phyloP scores from a whole-genome alignment of 2,888 invertebrate species.

The Parascotia fuliginaria region DNA sequence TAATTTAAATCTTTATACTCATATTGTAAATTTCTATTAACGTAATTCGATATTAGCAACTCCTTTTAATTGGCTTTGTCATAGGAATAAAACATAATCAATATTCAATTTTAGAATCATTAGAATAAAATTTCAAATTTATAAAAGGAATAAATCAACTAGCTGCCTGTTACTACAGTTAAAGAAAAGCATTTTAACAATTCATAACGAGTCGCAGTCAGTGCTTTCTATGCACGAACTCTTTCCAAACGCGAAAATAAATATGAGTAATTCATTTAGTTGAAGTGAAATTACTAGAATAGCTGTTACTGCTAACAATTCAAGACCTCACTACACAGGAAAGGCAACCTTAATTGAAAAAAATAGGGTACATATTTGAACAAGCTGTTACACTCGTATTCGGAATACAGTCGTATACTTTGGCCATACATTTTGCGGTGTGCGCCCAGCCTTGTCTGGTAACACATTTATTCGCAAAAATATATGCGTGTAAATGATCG shows the following conservation, averaged over 20 bases:
- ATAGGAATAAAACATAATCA: too few relatives aligned
- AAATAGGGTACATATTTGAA: neutral
- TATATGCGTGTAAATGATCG: neutral
- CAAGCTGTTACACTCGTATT: conserved; percentile 13
- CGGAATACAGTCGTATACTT: conserved; percentile 8
- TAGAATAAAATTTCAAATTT: neutral
- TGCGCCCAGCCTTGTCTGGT: conserved; percentile 11
- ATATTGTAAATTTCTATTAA: too few relatives aligned
- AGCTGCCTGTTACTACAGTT: neutral
- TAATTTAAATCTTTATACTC: too few relatives aligned
- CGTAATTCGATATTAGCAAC: too few relatives aligned
- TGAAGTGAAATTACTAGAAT: conserved; percentile 28
- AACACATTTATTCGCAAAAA: neutral
- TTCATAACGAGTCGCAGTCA: conserved; percentile 2
- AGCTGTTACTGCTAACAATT: conserved; percentile 8
- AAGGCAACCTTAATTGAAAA: conserved; percentile 2
- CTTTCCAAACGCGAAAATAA: conserved; percentile 31
- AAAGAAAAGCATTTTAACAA: conserved; percentile 18
- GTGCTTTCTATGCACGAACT: conserved; percentile 22
- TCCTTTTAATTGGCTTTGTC: too few relatives aligned
- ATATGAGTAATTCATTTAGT: conserved; percentile 32
- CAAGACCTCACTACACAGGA: neutral
- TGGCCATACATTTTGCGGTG: conserved; percentile 35
- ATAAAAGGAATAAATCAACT: neutral
- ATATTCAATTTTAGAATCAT: conserved; percentile 8